Percentiles rank a stretch among this genome's conserved stretches.
Evolutionary conservation across 1,140 invertebrate species (phyloP).

Genomic region (Caenorhabditis latens): DNA sequence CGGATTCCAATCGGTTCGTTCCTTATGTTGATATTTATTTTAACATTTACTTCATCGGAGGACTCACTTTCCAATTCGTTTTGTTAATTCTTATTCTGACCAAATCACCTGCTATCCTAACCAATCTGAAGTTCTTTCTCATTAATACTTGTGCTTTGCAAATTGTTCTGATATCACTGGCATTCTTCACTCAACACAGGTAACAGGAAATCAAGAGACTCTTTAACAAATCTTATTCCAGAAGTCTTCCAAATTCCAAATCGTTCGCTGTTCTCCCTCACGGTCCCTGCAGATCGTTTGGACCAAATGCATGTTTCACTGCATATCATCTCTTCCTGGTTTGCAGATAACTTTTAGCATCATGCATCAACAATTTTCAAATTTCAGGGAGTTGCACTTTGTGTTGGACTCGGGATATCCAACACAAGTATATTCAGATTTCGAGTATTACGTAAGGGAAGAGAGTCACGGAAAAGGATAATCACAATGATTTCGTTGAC

Average conservation of each 20-base stretch:
- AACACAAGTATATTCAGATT: conserved; percentile 35
- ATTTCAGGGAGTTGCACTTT: conserved; percentile 30
- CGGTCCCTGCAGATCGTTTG: conserved; percentile 10
- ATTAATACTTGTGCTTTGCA: conserved; percentile 1
- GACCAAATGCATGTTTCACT: not conserved
- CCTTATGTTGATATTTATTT: conserved; percentile 31
- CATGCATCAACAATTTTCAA: not conserved
- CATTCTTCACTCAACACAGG: conserved; percentile 13
- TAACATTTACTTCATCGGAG: conserved; percentile 1
- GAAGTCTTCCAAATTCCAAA: conserved; percentile 7
- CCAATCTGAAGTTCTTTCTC: conserved; percentile 13
- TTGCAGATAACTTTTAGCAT: not conserved
- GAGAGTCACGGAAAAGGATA: not conserved
- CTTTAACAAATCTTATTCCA: not conserved
- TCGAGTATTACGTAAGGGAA: conserved; percentile 2
- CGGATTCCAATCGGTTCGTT: not conserved
- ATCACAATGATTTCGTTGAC: conserved; percentile 6
- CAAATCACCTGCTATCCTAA: not conserved
- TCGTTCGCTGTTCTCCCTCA: not conserved
- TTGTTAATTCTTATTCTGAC: conserved; percentile 22
- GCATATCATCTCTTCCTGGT: conserved; percentile 11
- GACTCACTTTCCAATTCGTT: conserved; percentile 13
- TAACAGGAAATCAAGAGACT: not conserved
- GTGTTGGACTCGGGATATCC: conserved; percentile 21
- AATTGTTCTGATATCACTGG: conserved; percentile 33